Conservation (phyloP, 2,888 invertebrate genomes). For the Heliconius charithonia region DNA sequence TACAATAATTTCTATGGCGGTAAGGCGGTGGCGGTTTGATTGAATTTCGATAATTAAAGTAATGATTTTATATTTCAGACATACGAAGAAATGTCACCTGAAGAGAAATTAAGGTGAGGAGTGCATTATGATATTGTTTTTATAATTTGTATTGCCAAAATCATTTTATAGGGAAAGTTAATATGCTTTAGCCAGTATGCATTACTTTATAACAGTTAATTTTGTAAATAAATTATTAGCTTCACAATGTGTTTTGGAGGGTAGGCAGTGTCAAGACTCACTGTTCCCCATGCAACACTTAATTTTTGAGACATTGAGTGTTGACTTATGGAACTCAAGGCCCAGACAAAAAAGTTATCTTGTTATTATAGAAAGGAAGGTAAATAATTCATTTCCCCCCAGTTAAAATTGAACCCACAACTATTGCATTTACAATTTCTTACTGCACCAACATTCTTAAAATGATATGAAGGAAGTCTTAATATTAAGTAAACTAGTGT, state of each 20-base stretch:
- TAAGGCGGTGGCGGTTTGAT: background rate
- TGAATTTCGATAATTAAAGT: background rate
- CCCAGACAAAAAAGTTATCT: too few species aligned
- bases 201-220: background rate
- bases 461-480: background rate
- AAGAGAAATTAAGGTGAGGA: slow-evolving; percentile 89
- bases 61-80: slow-evolving; percentile 79
- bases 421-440: background rate
- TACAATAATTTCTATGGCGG: background rate
- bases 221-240: background rate
- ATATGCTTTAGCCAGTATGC: background rate
- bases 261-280: too few species aligned
- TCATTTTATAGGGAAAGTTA: too few species aligned
- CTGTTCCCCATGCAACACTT: too few species aligned
- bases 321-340: too few species aligned
- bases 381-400: too few species aligned
- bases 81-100: slow-evolving; percentile 88
- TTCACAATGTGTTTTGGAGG: too few species aligned
- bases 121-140: background rate
- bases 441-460: background rate
- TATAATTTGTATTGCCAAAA: background rate
- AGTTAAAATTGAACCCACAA: too few species aligned
- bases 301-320: too few species aligned
- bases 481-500: background rate
- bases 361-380: too few species aligned